These are phyloP conservation scores for Microcebus jonahi DNA, from an alignment of 2,113 vertebrate genomes.

Conservation along the genomic window DNA sequence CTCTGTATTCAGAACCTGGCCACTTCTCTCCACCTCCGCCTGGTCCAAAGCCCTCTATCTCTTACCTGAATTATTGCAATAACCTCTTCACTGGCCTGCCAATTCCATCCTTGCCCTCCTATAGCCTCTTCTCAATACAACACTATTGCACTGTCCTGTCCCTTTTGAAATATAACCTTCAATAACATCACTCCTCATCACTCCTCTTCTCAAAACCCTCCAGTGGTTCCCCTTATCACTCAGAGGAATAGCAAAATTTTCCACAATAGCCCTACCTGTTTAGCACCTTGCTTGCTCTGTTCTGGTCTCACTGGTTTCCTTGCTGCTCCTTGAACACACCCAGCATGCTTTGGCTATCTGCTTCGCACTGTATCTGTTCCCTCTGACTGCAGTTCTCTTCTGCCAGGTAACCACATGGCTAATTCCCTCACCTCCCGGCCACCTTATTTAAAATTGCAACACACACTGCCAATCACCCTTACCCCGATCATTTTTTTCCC, in stretches of 20 bases:
- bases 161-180: neutral
- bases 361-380: neutral
- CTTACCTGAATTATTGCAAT: neutral
- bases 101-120: neutral
- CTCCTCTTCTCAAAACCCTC: neutral
- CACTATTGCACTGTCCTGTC: rapidly evolving
- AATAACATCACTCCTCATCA: neutral
- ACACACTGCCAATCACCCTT: neutral
- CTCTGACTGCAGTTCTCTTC: neutral
- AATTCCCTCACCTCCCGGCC: neutral
- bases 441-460: neutral
- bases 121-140: neutral
- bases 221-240: neutral
- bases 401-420: neutral
- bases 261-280: neutral
- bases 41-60: neutral
- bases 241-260: neutral
- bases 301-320: neutral
- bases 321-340: neutral
- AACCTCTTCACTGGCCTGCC: neutral
- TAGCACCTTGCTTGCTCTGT: neutral
- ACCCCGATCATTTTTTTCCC: neutral
- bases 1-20: neutral
- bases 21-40: neutral
- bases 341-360: neutral